These are phyloP conservation scores for Alexandromys fortis DNA, from an alignment of 2,113 vertebrate species.

Conservation along the genomic window DNA sequence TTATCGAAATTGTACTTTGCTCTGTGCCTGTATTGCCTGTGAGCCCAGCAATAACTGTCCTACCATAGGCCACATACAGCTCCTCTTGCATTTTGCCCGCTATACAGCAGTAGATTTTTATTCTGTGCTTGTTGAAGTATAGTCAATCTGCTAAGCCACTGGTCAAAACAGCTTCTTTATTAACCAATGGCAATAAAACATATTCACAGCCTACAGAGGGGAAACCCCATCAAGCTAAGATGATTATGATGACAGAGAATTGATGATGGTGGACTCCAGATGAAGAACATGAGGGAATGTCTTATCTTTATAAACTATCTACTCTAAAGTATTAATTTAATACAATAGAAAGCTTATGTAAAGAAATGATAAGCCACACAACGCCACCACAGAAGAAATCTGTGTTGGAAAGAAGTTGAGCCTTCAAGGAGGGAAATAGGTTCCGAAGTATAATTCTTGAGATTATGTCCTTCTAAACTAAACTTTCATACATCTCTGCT, in stretches of 20 bases:
- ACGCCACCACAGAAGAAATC: not conserved
- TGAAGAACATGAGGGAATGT: not conserved
- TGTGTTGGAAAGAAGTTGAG: not conserved
- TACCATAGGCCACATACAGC: not conserved
- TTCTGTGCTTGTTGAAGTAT: not conserved
- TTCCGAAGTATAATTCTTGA: not conserved
- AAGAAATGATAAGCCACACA: not conserved
- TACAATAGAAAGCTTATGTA: slow-evolving; percentile 11
- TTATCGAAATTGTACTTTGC: not conserved
- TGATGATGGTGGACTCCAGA: too few species aligned
- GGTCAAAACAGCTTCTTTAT: too few species aligned
- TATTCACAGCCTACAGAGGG: too few species aligned
- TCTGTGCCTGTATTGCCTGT: not conserved
- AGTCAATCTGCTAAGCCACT: too few species aligned
- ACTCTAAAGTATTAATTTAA: not conserved
- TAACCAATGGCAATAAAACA: too few species aligned
- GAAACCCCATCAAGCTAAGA: not conserved
- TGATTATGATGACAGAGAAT: not conserved
- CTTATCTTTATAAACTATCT: not conserved
- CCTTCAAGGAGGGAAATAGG: too few species aligned
- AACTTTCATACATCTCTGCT: not conserved
- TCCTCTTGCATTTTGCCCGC: not conserved
- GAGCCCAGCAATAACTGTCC: not conserved
- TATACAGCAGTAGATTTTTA: not conserved
- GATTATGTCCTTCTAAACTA: not conserved